Base-by-base conservation (phyloP, 2,888 invertebrate species). In the Drosophila helvetica region DNA sequence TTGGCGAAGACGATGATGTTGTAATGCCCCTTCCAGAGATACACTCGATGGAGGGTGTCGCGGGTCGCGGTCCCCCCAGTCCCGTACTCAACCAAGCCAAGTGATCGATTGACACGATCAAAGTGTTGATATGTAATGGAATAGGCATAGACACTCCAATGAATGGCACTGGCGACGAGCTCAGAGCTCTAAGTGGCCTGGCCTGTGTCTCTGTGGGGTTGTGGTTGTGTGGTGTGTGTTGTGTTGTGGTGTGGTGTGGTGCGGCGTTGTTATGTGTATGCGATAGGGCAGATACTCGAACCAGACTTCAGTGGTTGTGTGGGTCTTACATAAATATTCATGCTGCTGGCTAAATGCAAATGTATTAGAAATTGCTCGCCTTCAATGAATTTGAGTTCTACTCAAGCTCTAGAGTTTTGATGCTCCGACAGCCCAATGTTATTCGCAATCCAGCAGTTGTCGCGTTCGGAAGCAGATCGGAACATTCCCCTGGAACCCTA, bases 391-490 rank as follows among this genome's bases (percentile, higher is more conserved):
- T 59, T 61, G 79, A 77, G 74, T 79, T 66, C 67, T 79, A 75
- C 78, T 74, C 56, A 65, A 78, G 66, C 60, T 78, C 77, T 79
- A 87, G 86, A 87, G 80, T 82, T 85, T 71, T 69, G 74, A 79
- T 79, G 80, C 75, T 75, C 70, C 55, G 62, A 15, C 77, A 48
- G 61, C 55, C 50, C 71, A 70, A 83, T 77, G 90, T 91, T 92
- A 92, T 92, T 92, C 90, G 90, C 91, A 91, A 91, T 88, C 89
- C 86, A 89, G 87, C 90, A 89, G 90, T 91, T 90, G 92, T 84
- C 90, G 91, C 89, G 91, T 87, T 91, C 91, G 91, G 91, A 89
- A 89, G 90, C 83, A 86, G 80, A 78, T 82, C 82, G 89, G 80
- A 79, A 83, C 63, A 71, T 62, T 65, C 25, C 67, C 33, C 86